Conservation (phyloP, 1,140 invertebrate genomes). For the Metaphire vulgaris region DNA sequence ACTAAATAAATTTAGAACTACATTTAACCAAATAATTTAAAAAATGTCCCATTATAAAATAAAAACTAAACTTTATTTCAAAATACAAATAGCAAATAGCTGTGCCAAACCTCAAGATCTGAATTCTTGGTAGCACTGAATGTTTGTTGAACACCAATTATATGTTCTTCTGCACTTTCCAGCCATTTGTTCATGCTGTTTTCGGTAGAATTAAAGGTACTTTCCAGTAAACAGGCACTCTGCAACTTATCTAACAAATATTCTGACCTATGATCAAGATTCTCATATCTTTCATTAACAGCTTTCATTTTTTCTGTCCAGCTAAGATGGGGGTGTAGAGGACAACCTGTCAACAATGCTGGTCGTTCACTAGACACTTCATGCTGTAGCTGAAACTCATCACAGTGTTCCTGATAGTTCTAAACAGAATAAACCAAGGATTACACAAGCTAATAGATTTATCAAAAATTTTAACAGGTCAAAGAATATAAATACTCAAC, state of each 20-base stretch:
- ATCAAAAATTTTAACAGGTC: too few species aligned
- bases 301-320: neutral
- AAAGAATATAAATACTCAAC: too few species aligned
- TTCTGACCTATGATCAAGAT: neutral
- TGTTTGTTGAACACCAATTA: neutral
- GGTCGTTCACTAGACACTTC: neutral
- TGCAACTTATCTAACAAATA: neutral
- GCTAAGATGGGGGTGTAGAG: neutral
- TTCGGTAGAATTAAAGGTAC: neutral
- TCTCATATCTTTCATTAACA: neutral
- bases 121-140: neutral
- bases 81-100: too few species aligned
- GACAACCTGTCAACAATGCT: neutral
- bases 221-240: neutral
- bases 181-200: neutral
- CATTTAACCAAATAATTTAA: too few species aligned
- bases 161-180: neutral
- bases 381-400: neutral
- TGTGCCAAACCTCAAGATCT: conserved; percentile 1
- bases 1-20: too few species aligned
- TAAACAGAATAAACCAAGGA: neutral
- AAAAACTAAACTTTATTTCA: too few species aligned
- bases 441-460: too few species aligned
- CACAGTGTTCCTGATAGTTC: neutral
- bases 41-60: too few species aligned